A percentile compares a stretch with the other conserved stretches of the same genome.
Conservation (phyloP, 2,888 invertebrate species). For the Lordiphosa andalusiaca region DNA sequence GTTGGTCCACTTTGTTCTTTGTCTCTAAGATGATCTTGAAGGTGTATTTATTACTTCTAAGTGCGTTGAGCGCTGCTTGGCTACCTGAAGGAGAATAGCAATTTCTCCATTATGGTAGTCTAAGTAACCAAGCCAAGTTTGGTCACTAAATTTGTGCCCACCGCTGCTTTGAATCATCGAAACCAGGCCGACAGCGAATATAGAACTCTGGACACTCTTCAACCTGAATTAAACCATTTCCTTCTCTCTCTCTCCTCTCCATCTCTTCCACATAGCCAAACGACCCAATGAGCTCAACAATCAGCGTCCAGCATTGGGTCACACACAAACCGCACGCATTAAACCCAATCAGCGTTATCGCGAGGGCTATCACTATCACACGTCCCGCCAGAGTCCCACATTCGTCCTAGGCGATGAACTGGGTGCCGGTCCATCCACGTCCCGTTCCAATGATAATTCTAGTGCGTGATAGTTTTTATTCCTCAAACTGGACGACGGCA, state of each 20-base stretch:
- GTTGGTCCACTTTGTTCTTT: too few relatives aligned
- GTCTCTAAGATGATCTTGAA: too few relatives aligned
- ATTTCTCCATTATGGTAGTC: too few relatives aligned
- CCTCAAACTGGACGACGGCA: constrained; percentile 68
- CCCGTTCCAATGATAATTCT: constrained; percentile 81
- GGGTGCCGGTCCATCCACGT: constrained; percentile 80
- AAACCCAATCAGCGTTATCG: constrained; percentile 81
- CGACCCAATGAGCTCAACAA: constrained; percentile 81
- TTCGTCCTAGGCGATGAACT: constrained; percentile 80
- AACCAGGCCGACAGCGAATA: too few relatives aligned
- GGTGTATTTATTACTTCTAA: too few relatives aligned
- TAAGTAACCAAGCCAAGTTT: too few relatives aligned
- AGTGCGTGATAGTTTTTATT: constrained; percentile 81
- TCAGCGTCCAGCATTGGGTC: constrained; percentile 81
- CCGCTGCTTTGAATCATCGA: too few relatives aligned
- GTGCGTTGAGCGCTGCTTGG: too few relatives aligned
- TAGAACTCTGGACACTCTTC: too few relatives aligned
- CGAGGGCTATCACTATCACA: constrained; percentile 81
- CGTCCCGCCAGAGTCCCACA: constrained; percentile 82
- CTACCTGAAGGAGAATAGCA: too few relatives aligned
- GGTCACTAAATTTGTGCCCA: too few relatives aligned
- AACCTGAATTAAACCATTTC: too few relatives aligned
- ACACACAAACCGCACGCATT: constrained; percentile 79
- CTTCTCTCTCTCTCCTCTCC: constrained; percentile 1
- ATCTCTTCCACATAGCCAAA: constrained; percentile 72